Base-by-base conservation (phyloP, 2,888 invertebrate species). In the Hirtodrosophila trivittata region DNA sequence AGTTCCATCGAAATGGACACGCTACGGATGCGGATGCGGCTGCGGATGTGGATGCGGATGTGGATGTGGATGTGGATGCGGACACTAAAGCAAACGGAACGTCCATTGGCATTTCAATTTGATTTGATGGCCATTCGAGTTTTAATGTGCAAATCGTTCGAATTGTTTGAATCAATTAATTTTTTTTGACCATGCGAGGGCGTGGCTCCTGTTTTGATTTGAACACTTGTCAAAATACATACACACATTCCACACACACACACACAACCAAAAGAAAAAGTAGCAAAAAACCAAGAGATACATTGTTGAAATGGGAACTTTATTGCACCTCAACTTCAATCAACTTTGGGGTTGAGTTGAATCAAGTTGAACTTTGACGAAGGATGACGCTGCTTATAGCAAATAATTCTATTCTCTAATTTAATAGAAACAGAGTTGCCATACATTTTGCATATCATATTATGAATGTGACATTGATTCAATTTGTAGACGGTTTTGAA, bases 81-180 rank as follows among this genome's bases (percentile, higher is more conserved):
- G 28, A 28, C 5, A 5, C 28, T 63, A 62, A 63, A 63, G 51
- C 51, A 32, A 45, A 33, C 39, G 45, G 43, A 43, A 45, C 51
- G 9, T 52, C 25, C 51, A 76, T 55, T 76, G 85, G 84, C 62
- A 77, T 74, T 77, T 84, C 84, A 81, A 77, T 81, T 77, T 84
- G 85, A 77, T 77, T 84, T 77, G 84, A 54, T 56, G 58, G 56
- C 55, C 69, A 63, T 39, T 50, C 41, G 52, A 55, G 50, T 77
- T 78, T 84, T 77, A 78, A 85, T 78, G 77, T 64, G 77, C 85
- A 77, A 78, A 81, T 84, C 74, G 85, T 74, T 77, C 66, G 64
- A 77, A 77, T 85, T 75, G 77, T 85, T 78, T 67, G 71, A 85
- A 85, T 81, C 82, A 85, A 78, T 78, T 85, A 71, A 78, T 77